Evolutionary conservation across 2,888 invertebrate species (phyloP).

Genomic region (Coecobrya sp.): DNA sequence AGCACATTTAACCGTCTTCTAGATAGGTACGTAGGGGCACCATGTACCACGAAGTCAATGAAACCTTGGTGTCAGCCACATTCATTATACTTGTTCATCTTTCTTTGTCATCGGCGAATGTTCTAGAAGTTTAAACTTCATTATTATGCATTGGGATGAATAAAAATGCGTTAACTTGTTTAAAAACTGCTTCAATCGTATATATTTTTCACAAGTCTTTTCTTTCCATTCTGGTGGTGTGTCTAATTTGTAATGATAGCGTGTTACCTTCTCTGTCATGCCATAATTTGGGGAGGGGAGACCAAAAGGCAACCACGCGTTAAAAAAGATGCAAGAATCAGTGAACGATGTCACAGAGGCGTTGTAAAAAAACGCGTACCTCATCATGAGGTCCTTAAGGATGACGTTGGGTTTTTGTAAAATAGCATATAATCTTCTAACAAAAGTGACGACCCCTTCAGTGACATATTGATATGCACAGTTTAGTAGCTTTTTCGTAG

Average conservation of each 20-base stretch:
- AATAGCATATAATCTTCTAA: neutral
- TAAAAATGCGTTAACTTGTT: neutral
- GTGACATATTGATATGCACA: neutral
- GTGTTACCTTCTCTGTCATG: conserved; percentile 78
- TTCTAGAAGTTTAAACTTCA: conserved; percentile 63
- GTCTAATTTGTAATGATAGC: conserved; percentile 76
- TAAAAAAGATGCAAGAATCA: conserved; percentile 67
- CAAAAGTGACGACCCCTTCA: no score
- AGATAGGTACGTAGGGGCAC: neutral
- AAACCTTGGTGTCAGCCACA: conserved; percentile 79
- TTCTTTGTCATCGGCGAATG: conserved; percentile 30
- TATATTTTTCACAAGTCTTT: conserved; percentile 9
- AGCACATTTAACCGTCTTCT: neutral
- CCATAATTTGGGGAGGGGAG: conserved; percentile 70
- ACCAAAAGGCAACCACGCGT: conserved; percentile 75
- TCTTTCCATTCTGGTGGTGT: conserved; percentile 41
- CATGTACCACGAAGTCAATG: conserved; percentile 40
- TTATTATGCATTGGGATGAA: neutral
- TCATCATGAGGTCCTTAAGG: neutral
- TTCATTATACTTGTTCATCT: conserved; percentile 64
- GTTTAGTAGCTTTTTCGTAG: neutral
- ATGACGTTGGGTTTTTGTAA: neutral
- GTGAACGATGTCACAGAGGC: conserved; percentile 75
- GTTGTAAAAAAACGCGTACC: conserved; percentile 42
- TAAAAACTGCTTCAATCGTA: neutral